phyloP scores from a whole-genome alignment of 2,888 invertebrate genomes.

The Esperia sulphurella region DNA sequence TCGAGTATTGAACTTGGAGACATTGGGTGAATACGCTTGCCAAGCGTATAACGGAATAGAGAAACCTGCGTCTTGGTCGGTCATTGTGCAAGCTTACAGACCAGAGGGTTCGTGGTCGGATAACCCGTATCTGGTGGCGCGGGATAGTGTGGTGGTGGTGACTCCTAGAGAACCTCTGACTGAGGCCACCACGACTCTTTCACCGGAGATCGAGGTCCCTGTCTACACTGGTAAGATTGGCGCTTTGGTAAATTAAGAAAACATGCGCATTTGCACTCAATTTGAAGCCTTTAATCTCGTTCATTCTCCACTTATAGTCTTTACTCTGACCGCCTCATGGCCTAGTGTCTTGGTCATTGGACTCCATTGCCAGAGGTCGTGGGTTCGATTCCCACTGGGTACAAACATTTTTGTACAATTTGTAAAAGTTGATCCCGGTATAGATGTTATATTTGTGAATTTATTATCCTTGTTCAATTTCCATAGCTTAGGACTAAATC shows the following conservation, averaged over 20 bases:
- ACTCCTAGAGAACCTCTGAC: slow-evolving; percentile 22
- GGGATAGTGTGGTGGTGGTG: slow-evolving; percentile 15
- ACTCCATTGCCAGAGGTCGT: too few species aligned
- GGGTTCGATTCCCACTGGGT: too few species aligned
- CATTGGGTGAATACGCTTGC: slow-evolving; percentile 92
- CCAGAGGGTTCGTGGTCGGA: slow-evolving; percentile 76
- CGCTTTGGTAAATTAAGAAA: background rate
- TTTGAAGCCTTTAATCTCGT: background rate
- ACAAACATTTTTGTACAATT: too few species aligned
- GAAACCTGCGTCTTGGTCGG: slow-evolving; percentile 87
- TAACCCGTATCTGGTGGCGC: slow-evolving; percentile 34
- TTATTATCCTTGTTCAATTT: too few species aligned
- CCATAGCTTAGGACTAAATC: too few species aligned
- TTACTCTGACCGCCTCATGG: too few species aligned
- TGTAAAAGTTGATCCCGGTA: too few species aligned
- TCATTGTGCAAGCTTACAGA: slow-evolving; percentile 85
- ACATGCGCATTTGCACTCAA: too few species aligned
- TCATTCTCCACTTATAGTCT: too few species aligned
- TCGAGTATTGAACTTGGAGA: slow-evolving; percentile 82
- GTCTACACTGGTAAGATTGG: slow-evolving; percentile 57
- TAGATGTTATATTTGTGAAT: too few species aligned
- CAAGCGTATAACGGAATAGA: slow-evolving; percentile 92
- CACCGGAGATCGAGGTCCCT: slow-evolving; percentile 30
- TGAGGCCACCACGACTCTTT: slow-evolving; percentile 22
- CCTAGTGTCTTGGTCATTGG: too few species aligned